These are phyloP conservation scores for Ametastegia equiseti DNA, from an alignment of 2,888 invertebrate species.

Conservation along the genomic window DNA sequence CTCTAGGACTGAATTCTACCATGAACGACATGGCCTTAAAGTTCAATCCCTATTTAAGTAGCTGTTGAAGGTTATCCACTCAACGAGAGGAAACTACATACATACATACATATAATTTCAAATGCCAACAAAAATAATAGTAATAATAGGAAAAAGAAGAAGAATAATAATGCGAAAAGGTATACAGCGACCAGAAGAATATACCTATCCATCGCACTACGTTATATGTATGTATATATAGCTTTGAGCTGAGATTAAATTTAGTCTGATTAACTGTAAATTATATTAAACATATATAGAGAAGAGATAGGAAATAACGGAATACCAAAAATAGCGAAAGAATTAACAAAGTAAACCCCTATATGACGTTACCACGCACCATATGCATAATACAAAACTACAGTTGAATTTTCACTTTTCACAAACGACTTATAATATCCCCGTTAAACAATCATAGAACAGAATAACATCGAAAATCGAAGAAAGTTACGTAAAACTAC, in stretches of 20 bases:
- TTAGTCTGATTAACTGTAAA: slow-evolving; percentile 9
- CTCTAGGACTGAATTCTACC: slow-evolving; percentile 48
- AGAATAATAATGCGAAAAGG: background rate
- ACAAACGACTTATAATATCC: background rate
- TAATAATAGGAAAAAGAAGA: background rate
- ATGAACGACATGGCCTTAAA: slow-evolving; percentile 50
- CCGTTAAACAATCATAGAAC: background rate
- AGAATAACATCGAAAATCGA: background rate
- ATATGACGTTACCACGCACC: no score
- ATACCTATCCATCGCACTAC: no score
- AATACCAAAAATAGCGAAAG: background rate
- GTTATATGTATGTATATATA: background rate
- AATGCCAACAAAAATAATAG: slow-evolving; percentile 21
- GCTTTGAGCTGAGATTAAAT: background rate
- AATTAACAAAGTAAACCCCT: background rate
- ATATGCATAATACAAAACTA: no score
- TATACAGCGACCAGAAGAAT: background rate
- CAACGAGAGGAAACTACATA: slow-evolving; percentile 21
- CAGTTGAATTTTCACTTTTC: slow-evolving; percentile 28
- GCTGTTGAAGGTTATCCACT: slow-evolving; percentile 47
- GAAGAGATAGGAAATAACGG: background rate
- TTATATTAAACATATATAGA: background rate
- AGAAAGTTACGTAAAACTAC: background rate
- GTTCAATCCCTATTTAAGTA: slow-evolving; percentile 48
- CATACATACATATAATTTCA: slow-evolving; percentile 25